Evolutionary conservation across 2,113 vertebrate species (phyloP), one percentile per base, ranked within the genome.

Genomic region (Hemichromis elongatus): DNA sequence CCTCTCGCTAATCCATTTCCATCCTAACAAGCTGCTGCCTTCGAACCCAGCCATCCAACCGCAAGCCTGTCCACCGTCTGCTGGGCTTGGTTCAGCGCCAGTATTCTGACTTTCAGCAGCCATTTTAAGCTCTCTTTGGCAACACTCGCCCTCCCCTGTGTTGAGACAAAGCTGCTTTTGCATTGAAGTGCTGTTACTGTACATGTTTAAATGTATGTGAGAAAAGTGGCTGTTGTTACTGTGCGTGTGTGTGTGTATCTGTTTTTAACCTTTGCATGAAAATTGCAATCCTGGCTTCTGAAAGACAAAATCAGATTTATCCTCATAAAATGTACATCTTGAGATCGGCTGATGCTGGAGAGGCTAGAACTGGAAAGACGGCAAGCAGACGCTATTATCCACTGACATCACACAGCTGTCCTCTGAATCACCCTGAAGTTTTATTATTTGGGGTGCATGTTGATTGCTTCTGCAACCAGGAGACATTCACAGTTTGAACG

Each of bases 21-120:
- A 94, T 91, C 90, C 92, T 95, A 95, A 95, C 95, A 93, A 95
- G 95, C 94, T 92, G 93, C 92, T 93, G 93, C 91, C 82, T 93
- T 80, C 92, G 63, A 93, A 95, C 89, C 79, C 89, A 93, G 92
- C 87, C 94, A 93, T 93, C 93, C 93, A 91, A 89, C 92, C 26
- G 35, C 88, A 84, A 92, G 89, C 86, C 91, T 83, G 87, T 90
- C 89, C 92, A 90, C 92, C 87, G 93, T 94, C 94, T 95, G 94
- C 91, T 89, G 90, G 87, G 86, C 80, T 93, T 94, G 90, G 93
- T 95, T 89, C 90, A 70, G 87, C 91, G 94, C 93, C 94, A 95
- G 91, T 70, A 53, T 88, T 59, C 89, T 87, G 92, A 92, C 84
- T 94, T 93, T 85, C 89, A 79, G 93, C 89, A 87, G 94, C 94